These are phyloP conservation scores for Fringilla coelebs DNA, from an alignment of 2,797 vertebrate species.

Conservation along the genomic window DNA sequence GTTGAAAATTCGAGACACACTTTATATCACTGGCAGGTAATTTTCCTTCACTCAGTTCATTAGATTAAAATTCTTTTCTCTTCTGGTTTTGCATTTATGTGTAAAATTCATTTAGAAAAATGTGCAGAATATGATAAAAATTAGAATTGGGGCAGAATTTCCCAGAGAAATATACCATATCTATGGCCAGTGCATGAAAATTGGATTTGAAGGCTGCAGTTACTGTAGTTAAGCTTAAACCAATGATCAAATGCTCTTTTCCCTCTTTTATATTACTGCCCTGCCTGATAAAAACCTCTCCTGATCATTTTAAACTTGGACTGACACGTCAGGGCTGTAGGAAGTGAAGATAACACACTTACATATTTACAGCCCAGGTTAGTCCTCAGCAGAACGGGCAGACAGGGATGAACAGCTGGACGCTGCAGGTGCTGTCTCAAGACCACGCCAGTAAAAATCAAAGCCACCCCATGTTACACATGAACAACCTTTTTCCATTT, in stretches of 20 bases:
- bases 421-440: neutral
- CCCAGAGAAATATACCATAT: neutral
- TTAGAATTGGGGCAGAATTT: constrained; percentile 48
- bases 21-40: constrained; percentile 99
- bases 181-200: constrained; percentile 59
- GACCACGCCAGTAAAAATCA: constrained; percentile 1
- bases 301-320: constrained; percentile 60
- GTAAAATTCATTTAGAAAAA: constrained; percentile 73
- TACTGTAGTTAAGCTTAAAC: constrained; percentile 55
- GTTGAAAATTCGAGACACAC: constrained; percentile 98
- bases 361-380: neutral
- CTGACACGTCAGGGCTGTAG: constrained; percentile 19
- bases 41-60: constrained; percentile 79
- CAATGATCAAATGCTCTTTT: constrained; percentile 55
- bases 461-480: neutral
- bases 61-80: constrained; percentile 79
- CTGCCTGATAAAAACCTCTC: constrained; percentile 12
- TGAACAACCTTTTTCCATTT: neutral
- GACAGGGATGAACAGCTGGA: neutral
- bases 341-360: constrained; percentile 37
- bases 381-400: constrained; percentile 3
- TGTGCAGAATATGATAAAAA: constrained; percentile 71
- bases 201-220: constrained; percentile 57
- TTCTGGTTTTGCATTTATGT: constrained; percentile 72
- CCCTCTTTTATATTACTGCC: constrained; percentile 43